These are phyloP conservation scores for Bergia sp. DNA, from an alignment of 92 coral and sea anemone genomes.

Conservation along the genomic window DNA sequence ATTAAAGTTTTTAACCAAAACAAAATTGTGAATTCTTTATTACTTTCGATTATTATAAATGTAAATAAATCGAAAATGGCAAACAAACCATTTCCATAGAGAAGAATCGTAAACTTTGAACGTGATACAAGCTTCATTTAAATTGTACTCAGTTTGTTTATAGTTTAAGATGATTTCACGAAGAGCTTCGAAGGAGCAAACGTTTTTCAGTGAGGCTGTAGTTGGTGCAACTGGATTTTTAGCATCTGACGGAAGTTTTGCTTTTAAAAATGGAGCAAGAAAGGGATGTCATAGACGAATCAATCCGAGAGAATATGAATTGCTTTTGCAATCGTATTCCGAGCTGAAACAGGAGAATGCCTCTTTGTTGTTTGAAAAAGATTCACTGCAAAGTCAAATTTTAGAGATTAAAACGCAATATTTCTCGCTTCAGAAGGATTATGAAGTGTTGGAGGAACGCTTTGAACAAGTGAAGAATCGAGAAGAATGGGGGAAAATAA, in stretches of 20 bases:
- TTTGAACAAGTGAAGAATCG: constrained; percentile 57
- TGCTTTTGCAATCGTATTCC: constrained; percentile 42
- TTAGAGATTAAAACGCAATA: constrained; percentile 40
- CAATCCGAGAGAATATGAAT: constrained; percentile 47
- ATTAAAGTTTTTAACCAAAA: not conserved
- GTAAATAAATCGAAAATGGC: not conserved
- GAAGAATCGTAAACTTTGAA: constrained; percentile 1
- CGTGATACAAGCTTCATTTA: not conserved
- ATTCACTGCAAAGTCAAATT: constrained; percentile 37
- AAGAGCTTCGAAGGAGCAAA: constrained; percentile 15
- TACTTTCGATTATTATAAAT: not conserved
- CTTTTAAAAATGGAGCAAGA: constrained; percentile 9
- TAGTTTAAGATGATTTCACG: constrained; percentile 16
- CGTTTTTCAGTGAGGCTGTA: constrained; percentile 27
- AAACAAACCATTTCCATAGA: constrained; percentile 35
- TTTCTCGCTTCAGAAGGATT: constrained; percentile 51
- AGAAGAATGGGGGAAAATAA: constrained; percentile 79
- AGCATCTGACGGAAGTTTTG: constrained; percentile 1
- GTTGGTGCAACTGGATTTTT: not conserved
- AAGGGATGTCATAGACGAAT: constrained; percentile 36
- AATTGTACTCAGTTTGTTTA: not conserved
- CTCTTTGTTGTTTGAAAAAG: constrained; percentile 41
- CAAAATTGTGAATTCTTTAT: constrained; percentile 28
- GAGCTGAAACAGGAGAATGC: constrained; percentile 47
- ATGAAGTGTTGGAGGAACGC: constrained; percentile 55